Evolutionary conservation across 2,888 invertebrate species (phyloP).

Genomic region (Cephus runcator): DNA sequence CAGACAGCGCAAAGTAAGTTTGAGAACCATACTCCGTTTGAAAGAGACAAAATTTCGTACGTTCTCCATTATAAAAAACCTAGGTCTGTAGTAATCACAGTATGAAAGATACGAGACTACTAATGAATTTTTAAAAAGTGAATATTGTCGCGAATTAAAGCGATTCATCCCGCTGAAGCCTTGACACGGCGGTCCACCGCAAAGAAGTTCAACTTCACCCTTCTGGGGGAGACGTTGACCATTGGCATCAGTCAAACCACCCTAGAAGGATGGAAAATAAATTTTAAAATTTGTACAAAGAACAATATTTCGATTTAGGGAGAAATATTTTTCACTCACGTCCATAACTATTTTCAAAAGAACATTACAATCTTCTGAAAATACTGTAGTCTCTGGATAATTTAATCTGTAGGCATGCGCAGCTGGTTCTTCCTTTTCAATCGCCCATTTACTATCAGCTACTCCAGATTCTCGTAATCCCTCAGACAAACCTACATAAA

Average conservation of each 20-base stretch:
- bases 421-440: constrained; percentile 81
- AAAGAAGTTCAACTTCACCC: constrained; percentile 85
- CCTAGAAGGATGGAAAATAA: constrained; percentile 51
- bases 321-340: constrained; percentile 52
- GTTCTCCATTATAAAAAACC: constrained; percentile 86
- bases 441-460: constrained; percentile 81
- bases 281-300: background rate
- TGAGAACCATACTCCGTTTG: constrained; percentile 83
- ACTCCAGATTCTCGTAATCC: constrained; percentile 78
- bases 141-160: constrained; percentile 86
- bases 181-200: constrained; percentile 91
- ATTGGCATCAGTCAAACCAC: constrained; percentile 66
- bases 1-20: constrained; percentile 80
- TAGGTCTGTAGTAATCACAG: constrained; percentile 87
- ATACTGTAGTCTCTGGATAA: constrained; percentile 78
- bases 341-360: constrained; percentile 76
- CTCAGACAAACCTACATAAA: constrained; percentile 73
- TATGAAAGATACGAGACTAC: constrained; percentile 85
- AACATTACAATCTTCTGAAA: constrained; percentile 84
- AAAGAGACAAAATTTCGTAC: constrained; percentile 88
- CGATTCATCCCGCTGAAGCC: constrained; percentile 92
- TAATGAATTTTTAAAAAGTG: constrained; percentile 86
- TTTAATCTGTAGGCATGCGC: constrained; percentile 84
- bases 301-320: background rate
- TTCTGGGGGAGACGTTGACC: constrained; percentile 75